Conservation (phyloP, 2,113 vertebrate genomes). For the Nesoenas mayeri region DNA sequence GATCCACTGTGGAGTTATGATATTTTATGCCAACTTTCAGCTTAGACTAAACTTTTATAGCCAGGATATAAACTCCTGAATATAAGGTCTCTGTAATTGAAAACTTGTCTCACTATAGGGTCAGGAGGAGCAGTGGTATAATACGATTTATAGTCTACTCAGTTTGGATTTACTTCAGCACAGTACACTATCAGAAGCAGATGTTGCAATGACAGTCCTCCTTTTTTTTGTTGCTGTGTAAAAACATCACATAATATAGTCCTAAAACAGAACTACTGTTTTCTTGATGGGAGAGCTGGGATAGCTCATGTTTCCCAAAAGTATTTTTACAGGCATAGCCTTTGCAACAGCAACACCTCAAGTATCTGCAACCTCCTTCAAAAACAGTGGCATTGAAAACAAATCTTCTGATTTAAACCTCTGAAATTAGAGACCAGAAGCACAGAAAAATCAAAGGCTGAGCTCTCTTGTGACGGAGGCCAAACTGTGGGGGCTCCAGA, state of each 20-base stretch:
- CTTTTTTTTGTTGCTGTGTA: background rate
- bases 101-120: background rate
- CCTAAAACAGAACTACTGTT: background rate
- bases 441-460: background rate
- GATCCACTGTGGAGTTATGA: conserved; percentile 13
- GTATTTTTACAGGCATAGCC: background rate
- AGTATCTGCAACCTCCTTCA: background rate
- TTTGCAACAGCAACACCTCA: background rate
- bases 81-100: conserved; percentile 6
- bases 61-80: conserved; percentile 25
- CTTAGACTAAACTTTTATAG: conserved; percentile 55
- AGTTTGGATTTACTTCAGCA: conserved; percentile 29
- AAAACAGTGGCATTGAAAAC: background rate
- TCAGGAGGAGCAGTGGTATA: conserved; percentile 20
- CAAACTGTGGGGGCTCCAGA: background rate
- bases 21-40: conserved; percentile 33
- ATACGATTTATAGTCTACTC: conserved; percentile 34
- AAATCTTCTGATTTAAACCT: background rate
- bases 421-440: background rate
- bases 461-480: background rate
- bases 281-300: background rate
- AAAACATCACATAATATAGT: background rate
- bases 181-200: background rate
- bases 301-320: background rate
- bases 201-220: background rate